phyloP scores from a whole-genome alignment of 2,888 invertebrate genomes.

The Cacoxenus indagator region DNA sequence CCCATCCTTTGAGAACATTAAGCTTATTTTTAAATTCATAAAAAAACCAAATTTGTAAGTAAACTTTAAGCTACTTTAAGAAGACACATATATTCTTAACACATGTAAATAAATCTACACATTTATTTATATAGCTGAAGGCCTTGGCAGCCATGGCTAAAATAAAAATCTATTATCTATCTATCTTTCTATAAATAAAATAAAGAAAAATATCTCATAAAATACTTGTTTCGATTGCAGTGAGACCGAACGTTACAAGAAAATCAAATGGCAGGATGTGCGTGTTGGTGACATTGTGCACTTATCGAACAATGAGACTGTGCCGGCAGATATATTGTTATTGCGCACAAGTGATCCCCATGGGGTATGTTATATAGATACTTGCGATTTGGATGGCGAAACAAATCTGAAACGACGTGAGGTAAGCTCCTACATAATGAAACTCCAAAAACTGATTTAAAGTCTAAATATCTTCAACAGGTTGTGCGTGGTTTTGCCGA shows the following conservation, averaged over 20 bases:
- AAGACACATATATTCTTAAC: background rate
- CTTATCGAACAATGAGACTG: conserved; percentile 94
- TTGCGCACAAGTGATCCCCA: conserved; percentile 88
- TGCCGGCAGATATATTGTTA: conserved; percentile 95
- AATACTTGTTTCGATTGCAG: conserved; percentile 72
- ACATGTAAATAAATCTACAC: too few species aligned
- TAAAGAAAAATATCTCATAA: too few species aligned
- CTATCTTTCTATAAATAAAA: too few species aligned
- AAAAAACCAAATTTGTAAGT: background rate
- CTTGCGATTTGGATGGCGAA: conserved; percentile 96
- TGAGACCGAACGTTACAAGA: conserved; percentile 84
- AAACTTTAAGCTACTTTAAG: background rate
- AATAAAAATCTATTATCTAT: too few species aligned
- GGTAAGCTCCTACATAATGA: too few species aligned
- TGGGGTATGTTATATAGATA: conserved; percentile 94
- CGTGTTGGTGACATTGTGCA: conserved; percentile 95
- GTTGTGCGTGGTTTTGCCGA: conserved; percentile 70
- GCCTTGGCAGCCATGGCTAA: too few species aligned
- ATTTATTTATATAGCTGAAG: too few species aligned
- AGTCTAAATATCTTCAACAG: too few species aligned
- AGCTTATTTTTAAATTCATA: background rate
- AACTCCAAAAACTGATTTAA: too few species aligned
- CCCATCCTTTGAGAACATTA: background rate
- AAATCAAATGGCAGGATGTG: conserved; percentile 90
- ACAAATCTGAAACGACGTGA: conserved; percentile 93